Conservation (phyloP, 2,113 vertebrate genomes). For the Phrynosoma blainvillii region DNA sequence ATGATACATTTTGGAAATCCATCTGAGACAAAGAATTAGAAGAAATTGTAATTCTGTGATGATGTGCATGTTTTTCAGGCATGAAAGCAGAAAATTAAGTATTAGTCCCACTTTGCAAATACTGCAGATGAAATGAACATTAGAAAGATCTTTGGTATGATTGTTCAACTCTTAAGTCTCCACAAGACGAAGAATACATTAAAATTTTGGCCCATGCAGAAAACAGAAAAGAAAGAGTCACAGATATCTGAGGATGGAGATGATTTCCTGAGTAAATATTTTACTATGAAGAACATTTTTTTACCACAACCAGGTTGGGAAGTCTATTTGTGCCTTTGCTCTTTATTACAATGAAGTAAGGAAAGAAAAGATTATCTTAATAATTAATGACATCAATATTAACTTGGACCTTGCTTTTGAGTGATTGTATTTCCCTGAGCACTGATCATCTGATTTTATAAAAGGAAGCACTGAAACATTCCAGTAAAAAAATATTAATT, state of each 20-base stretch:
- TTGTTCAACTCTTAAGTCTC: background rate
- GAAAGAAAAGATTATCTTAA: constrained; percentile 36
- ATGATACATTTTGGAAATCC: background rate
- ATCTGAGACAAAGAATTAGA: background rate
- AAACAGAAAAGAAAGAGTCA: background rate
- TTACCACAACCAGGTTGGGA: constrained; percentile 10
- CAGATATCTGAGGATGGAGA: background rate
- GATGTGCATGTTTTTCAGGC: background rate
- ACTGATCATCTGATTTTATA: constrained; percentile 25
- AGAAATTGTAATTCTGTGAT: background rate
- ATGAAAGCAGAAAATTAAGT: background rate
- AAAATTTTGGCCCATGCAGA: background rate
- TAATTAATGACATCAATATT: constrained; percentile 53
- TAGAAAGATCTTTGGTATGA: background rate
- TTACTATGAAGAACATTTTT: background rate
- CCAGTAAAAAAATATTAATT: constrained; percentile 4
- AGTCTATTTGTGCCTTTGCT: constrained; percentile 38
- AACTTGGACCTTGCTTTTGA: constrained; percentile 32
- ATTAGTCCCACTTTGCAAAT: background rate
- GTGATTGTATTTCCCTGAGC: constrained; percentile 32
- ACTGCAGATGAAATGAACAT: background rate
- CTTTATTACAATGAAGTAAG: constrained; percentile 16
- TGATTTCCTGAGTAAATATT: background rate
- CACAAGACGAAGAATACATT: no score
- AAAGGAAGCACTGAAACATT: background rate